phyloP scores from a whole-genome alignment of 2,113 vertebrate species.

The Anthoscopus minutus region DNA sequence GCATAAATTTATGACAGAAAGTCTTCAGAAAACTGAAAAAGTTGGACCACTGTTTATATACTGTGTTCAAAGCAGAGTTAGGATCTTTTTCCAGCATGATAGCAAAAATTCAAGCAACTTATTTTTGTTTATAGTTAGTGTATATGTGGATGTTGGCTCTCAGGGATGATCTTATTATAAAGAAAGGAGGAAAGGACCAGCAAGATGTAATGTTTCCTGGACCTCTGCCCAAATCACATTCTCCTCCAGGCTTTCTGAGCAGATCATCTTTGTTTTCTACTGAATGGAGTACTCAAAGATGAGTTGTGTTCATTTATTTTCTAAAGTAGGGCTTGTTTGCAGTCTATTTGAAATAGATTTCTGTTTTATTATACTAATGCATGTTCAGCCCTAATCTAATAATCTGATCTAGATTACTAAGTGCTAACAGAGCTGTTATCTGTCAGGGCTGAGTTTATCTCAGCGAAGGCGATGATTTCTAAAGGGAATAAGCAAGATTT shows the following conservation, averaged over 20 bases:
- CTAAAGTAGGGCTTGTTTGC: conserved; percentile 20
- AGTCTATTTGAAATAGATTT: conserved; percentile 34
- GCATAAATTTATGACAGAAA: not conserved
- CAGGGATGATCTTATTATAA: not conserved
- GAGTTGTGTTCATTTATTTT: conserved; percentile 20
- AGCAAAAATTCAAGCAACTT: not conserved
- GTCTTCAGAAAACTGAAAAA: not conserved
- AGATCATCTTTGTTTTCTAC: not conserved
- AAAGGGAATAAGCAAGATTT: not conserved
- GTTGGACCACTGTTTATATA: not conserved
- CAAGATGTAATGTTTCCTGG: conserved; percentile 18
- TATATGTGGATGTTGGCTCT: not conserved
- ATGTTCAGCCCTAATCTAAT: conserved; percentile 26
- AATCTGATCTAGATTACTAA: conserved; percentile 39
- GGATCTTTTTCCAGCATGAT: not conserved
- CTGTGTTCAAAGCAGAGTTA: not conserved
- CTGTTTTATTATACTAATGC: conserved; percentile 23
- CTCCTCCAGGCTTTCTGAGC: conserved; percentile 1
- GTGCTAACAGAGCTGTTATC: not conserved
- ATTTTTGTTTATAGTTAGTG: not conserved
- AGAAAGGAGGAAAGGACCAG: not conserved
- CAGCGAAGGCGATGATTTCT: not conserved
- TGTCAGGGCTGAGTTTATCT: not conserved
- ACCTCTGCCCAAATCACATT: conserved; percentile 16
- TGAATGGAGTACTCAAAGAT: not conserved